phyloP scores from a whole-genome alignment of 2,113 vertebrate species.

The Pterophyllum scalare region DNA sequence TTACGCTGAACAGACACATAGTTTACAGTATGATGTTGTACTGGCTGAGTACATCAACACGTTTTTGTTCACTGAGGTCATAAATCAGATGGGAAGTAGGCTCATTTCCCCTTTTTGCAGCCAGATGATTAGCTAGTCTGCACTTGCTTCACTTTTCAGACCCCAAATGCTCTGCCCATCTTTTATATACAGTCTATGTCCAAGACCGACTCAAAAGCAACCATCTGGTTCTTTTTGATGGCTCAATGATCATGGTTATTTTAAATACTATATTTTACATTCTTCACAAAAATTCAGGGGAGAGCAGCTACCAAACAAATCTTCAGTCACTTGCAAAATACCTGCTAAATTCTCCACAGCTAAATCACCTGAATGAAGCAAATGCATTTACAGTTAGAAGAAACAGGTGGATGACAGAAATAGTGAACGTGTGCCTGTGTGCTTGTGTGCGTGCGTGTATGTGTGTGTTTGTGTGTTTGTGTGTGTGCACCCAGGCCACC shows the following conservation, averaged over 20 bases:
- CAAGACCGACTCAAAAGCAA: not conserved
- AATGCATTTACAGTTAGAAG: constrained; percentile 2
- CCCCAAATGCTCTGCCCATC: not conserved
- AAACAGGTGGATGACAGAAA: constrained; percentile 25
- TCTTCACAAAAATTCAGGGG: not conserved
- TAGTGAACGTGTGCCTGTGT: constrained; percentile 57
- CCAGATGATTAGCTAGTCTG: not conserved
- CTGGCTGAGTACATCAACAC: not conserved
- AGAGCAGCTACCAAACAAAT: not conserved
- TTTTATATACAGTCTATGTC: constrained; percentile 5
- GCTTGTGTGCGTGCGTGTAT: constrained; percentile 36
- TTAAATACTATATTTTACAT: not conserved
- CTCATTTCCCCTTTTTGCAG: not conserved
- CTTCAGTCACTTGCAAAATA: not conserved
- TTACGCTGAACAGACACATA: not conserved
- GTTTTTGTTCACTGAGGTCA: too few relatives aligned
- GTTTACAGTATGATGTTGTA: not conserved
- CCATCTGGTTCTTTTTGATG: not conserved
- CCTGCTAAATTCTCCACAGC: not conserved
- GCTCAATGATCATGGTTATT: not conserved
- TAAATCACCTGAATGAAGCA: not conserved
- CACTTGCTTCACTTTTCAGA: not conserved
- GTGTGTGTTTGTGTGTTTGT: constrained; percentile 45
- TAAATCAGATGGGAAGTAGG: not conserved
- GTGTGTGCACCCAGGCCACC: constrained; percentile 86